Percentiles rank a stretch among this genome's conserved stretches.
phyloP scores from a whole-genome alignment of 2,113 vertebrate genomes.

The Fregata magnificens region DNA sequence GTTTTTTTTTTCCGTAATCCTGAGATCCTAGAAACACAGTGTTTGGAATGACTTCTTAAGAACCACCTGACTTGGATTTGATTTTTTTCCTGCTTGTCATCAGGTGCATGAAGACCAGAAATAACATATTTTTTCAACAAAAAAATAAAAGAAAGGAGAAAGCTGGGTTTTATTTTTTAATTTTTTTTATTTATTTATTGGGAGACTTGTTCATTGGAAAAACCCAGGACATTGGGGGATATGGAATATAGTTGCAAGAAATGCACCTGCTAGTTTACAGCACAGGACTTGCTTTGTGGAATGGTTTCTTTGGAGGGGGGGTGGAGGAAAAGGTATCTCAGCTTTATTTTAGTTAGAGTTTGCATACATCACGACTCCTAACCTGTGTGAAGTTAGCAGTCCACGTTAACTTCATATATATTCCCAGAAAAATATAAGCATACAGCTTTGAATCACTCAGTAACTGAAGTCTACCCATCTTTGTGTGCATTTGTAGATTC shows the following conservation, averaged over 20 bases:
- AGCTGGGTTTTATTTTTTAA: no score
- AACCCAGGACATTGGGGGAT: neutral
- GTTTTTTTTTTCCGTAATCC: neutral
- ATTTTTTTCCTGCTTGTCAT: neutral
- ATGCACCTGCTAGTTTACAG: neutral
- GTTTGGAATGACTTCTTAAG: neutral
- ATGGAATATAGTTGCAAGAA: neutral
- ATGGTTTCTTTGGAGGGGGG: neutral
- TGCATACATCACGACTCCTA: neutral
- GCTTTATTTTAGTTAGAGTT: neutral
- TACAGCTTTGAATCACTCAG: neutral
- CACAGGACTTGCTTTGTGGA: neutral
- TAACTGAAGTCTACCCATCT: neutral
- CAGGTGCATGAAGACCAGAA: neutral
- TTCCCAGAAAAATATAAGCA: neutral
- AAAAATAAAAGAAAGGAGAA: neutral
- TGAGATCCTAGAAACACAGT: neutral
- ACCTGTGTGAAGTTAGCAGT: neutral
- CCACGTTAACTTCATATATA: neutral
- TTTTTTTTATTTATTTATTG: accelerated
- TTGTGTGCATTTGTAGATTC: neutral
- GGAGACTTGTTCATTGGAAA: neutral
- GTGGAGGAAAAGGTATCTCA: neutral
- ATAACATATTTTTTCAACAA: neutral
- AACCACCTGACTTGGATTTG: neutral